Base-by-base conservation (phyloP, 2,888 invertebrate genomes). In the Herminia tarsipennalis region DNA sequence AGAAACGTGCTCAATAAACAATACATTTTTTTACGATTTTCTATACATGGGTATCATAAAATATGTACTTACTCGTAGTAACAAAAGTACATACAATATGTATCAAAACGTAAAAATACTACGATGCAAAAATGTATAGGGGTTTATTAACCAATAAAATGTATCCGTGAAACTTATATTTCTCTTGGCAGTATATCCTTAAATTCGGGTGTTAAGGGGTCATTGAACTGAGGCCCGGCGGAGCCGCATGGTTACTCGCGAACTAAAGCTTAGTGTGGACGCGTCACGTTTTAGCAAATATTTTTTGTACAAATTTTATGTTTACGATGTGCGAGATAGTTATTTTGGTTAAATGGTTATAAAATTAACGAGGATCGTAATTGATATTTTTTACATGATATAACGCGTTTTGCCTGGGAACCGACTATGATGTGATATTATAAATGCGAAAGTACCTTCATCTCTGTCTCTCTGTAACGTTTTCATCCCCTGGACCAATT, bases 131-230 rank as follows among this genome's bases (percentile, higher is more conserved):
- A 22, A 22, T n/a, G 8, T 4, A 5, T 16, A n/a, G n/a, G n/a
- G n/a, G n/a, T 43, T 45, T 40, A 38, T 37, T 18, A 52, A 36
- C 30, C 43, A 57, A 54, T 55, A 47, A 62, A 57, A 56, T 41
- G 49, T 47, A 52, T 63, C 48, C 50, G 44, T 58, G 46, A 46
- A 36, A 41, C 35, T 13, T 49, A 38, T 46, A 57, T 57, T 59
- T 54, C 42, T 40, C 48, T 52, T 58, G 53, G 28, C 5, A 20
- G 38, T 27, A 27, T 60, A 70, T 78, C 79, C 81, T 80, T 79
- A 80, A 78, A 78, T 83, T 83, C 61, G 76, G 68, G 40, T 64
- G 73, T 85, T 84, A 80, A 84, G 66, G 65, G 86, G 81, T 86
- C 81, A 63, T 54, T 52, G 81, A 68, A 70, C 82, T 73, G 75